Percentiles rank a stretch among this genome's conserved stretches.
phyloP scores from a whole-genome alignment of 2,113 vertebrate genomes.

The Carettochelys insculpta region DNA sequence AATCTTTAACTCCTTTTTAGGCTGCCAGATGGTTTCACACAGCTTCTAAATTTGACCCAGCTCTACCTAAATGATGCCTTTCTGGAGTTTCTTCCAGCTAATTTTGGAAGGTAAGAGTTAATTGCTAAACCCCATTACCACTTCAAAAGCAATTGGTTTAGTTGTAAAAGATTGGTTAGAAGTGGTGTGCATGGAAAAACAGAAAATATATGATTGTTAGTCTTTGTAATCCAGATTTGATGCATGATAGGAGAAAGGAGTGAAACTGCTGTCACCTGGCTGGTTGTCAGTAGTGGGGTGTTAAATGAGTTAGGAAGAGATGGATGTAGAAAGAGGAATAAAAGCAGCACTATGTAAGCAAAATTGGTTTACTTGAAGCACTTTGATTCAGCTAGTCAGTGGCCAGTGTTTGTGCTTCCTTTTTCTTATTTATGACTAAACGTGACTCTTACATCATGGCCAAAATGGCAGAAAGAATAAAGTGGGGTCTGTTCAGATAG shows the following conservation, averaged over 20 bases:
- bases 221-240: neutral
- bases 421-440: neutral
- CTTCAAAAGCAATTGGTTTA: accelerated
- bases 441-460: neutral
- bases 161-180: neutral
- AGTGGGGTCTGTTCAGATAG: neutral
- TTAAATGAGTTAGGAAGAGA: neutral
- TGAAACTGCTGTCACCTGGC: neutral
- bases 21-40: conserved; percentile 98
- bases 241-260: neutral
- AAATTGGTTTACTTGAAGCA: neutral
- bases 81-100: conserved; percentile 97
- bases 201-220: neutral
- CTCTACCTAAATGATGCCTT: conserved; percentile 99
- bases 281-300: neutral
- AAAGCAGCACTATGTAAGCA: neutral
- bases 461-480: neutral
- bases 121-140: neutral
- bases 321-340: neutral
- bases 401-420: neutral
- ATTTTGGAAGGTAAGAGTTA: conserved; percentile 96
- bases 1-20: conserved; percentile 77
- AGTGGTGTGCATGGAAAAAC: neutral
- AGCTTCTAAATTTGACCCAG: conserved; percentile 98
- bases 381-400: neutral